These are phyloP conservation scores for Pelodiscus sinensis DNA, from an alignment of 2,113 vertebrate species.

Conservation along the genomic window DNA sequence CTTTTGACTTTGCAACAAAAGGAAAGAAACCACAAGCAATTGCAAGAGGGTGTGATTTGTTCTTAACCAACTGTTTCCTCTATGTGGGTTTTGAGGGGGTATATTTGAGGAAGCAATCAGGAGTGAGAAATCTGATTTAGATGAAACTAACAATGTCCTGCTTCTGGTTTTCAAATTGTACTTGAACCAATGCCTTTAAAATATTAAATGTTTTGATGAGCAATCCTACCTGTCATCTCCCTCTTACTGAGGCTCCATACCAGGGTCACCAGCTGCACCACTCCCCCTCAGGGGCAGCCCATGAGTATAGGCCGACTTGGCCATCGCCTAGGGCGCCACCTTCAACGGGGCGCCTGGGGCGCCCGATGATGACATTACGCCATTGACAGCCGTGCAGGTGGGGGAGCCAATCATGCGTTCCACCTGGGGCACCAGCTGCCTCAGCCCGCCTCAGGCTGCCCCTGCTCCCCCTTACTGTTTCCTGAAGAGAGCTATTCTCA, in stretches of 20 bases:
- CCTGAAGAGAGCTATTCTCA: neutral
- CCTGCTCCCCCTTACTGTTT: neutral
- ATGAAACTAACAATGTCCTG: neutral
- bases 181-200: neutral
- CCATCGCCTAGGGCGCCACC: too few species aligned
- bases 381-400: too few species aligned
- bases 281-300: neutral
- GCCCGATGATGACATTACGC: too few species aligned
- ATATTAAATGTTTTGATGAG: neutral
- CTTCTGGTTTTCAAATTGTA: neutral
- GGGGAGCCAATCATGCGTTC: too few species aligned
- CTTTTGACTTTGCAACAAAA: neutral
- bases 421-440: too few species aligned
- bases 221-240: neutral
- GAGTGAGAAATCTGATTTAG: neutral
- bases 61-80: neutral
- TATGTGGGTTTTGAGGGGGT: neutral
- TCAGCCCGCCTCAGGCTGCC: too few species aligned
- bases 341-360: too few species aligned
- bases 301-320: too few species aligned
- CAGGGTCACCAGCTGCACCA: neutral
- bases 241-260: neutral
- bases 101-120: neutral
- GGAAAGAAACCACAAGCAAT: neutral
- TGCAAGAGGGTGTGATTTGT: neutral